Base-by-base conservation (phyloP, 2,888 invertebrate species). In the Eutolmus rufibarbis region DNA sequence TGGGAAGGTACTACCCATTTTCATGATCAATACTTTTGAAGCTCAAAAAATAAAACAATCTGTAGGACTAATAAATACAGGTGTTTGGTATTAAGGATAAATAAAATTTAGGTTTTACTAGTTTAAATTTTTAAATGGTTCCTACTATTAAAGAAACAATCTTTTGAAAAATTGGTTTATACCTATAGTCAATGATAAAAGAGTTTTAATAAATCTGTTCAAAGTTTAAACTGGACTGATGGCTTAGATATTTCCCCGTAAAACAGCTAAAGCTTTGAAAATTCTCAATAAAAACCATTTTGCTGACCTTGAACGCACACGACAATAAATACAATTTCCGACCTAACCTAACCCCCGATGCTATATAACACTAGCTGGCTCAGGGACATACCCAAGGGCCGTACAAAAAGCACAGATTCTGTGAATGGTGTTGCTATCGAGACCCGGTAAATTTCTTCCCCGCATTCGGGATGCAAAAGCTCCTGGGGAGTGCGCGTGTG, bases 311-410 rank as follows among this genome's bases (percentile, higher is more conserved):
- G 78, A 78, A 40, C 19, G 37, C 23, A 14, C 23, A 40, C 43
- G 12, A 78, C 43, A 40, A 37, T 78, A 46, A 78, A 40, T 78
- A 23, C 23, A 78, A 78, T 78, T 76, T 78, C 78, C 78, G 78
- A 78, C 78, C 78, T 78, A 78, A 43, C 78, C 78, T 78, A 78
- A 78, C 78, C 43, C 14, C 23, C 43, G 14, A 9, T 40, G 8
- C 43, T 37, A 3, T 76, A n/a, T 23, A 23, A 23, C 66, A 66
- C 8, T 23, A 66, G 9, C 66, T 7, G 66, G 3, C 23, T 78
- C 78, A 78, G 37, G 43, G 78, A 8, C 78, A 43, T 23, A 12
- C 40, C 40, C 19, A 66, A 66, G 19, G 66, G 23, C 66, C 66
- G 23, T 23, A 34, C 34, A 9, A 34, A 19, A 76, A 40, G n/a